Percentiles rank a stretch among this genome's conserved stretches.
Conservation (phyloP, 2,888 invertebrate species). For the Pachydiplax longipennis region DNA sequence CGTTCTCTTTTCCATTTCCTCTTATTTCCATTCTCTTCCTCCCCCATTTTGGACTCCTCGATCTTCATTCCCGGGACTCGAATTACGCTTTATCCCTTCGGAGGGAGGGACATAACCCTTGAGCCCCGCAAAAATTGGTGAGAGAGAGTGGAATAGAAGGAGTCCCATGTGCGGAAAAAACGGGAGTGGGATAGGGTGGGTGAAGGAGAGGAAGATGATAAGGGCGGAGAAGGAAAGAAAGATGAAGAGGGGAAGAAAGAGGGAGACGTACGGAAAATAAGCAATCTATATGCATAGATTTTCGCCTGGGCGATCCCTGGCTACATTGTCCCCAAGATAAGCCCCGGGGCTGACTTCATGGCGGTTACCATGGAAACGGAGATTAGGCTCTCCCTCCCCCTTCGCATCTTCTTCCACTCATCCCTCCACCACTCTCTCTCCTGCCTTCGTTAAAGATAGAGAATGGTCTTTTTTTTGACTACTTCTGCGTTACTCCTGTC, state of each 20-base stretch:
- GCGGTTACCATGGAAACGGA: conserved; percentile 41
- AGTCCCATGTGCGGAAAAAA: background rate
- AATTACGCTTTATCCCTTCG: background rate
- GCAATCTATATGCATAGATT: conserved; percentile 45
- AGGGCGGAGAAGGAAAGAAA: background rate
- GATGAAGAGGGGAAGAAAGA: background rate
- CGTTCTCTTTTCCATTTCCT: background rate
- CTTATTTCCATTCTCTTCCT: background rate
- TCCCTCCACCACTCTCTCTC: background rate
- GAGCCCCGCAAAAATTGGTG: background rate
- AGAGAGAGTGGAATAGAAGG: background rate
- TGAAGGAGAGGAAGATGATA: background rate
- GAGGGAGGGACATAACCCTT: background rate
- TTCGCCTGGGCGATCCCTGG: conserved; percentile 42
- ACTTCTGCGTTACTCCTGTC: background rate
- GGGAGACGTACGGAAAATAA: conserved; percentile 32
- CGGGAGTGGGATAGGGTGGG: background rate
- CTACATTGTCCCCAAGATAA: conserved; percentile 43
- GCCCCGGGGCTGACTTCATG: conserved; percentile 44
- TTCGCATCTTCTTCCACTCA: background rate
- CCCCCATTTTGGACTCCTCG: background rate
- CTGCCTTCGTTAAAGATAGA: no score
- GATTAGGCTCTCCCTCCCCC: conserved; percentile 7
- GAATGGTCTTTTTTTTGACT: no score
- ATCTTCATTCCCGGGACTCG: background rate